A percentile compares a stretch with the other conserved stretches of the same genome.
phyloP scores from a whole-genome alignment of 30 jellyfish, hydroid and myxozoan genomes.

The Pseudorhiza aurosa region DNA sequence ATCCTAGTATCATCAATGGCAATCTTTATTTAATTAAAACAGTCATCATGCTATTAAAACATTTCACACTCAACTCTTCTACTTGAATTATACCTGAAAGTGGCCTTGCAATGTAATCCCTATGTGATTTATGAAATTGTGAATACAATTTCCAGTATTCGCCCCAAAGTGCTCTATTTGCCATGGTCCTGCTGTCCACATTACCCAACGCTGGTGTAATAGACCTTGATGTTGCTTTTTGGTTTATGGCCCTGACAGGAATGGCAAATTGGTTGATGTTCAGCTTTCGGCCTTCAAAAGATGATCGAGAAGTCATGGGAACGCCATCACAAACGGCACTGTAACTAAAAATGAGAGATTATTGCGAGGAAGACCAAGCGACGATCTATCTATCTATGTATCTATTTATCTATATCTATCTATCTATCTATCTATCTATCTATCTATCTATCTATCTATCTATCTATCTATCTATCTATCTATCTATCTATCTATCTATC shows the following conservation, averaged over 20 bases:
- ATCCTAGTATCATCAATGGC: too few species aligned
- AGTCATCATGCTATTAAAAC: too few species aligned
- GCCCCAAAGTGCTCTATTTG: conserved; percentile 3
- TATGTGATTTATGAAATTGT: not conserved
- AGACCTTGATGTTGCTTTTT: not conserved
- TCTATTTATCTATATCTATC: not conserved
- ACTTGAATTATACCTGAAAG: not conserved
- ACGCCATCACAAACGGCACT: too few species aligned
- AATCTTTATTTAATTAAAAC: too few species aligned
- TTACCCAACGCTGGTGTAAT: not conserved
- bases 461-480: too few species aligned
- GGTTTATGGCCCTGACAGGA: not conserved
- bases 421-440: too few species aligned
- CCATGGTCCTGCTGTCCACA: not conserved
- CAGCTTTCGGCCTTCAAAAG: not conserved
- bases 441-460: too few species aligned
- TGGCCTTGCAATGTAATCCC: conserved; percentile 13
- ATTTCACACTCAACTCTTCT: too few species aligned
- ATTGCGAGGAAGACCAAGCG: too few species aligned
- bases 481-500: too few species aligned
- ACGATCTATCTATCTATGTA: not conserved
- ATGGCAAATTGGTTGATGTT: not conserved
- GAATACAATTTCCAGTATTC: conserved; percentile 24
- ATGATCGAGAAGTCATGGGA: too few species aligned
- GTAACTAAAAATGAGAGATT: too few species aligned